phyloP scores from a whole-genome alignment of 2,888 invertebrate species.

The Andricus quercusramuli region DNA sequence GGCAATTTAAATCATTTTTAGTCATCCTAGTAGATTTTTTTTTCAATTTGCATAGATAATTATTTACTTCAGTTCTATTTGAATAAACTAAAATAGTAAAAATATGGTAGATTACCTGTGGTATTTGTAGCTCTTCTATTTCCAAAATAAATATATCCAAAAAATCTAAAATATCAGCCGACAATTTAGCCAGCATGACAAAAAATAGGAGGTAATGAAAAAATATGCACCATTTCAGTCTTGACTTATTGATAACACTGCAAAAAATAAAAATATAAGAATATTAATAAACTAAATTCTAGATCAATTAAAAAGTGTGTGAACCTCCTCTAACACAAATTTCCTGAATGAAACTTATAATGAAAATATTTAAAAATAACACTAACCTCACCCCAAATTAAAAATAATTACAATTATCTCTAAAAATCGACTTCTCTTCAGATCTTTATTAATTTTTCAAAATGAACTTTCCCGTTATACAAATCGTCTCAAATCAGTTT shows the following conservation, averaged over 20 bases:
- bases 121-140: conserved; percentile 95
- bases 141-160: conserved; percentile 96
- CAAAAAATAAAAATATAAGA: conserved; percentile 74
- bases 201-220: conserved; percentile 95
- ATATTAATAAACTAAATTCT: neutral
- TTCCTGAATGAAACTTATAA: neutral
- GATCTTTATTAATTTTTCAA: neutral
- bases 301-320: neutral
- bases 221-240: conserved; percentile 96
- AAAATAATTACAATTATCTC: neutral
- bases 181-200: conserved; percentile 93
- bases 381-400: neutral
- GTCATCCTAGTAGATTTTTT: neutral
- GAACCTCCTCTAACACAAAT: neutral
- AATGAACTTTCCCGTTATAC: neutral
- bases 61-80: neutral
- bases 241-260: conserved; percentile 97
- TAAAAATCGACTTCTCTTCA: neutral
- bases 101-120: conserved; percentile 81
- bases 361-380: neutral
- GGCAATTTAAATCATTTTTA: no score
- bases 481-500: neutral
- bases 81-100: neutral
- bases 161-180: conserved; percentile 94
- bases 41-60: neutral